Base-by-base conservation (phyloP, 2,888 invertebrate species). In the Agriopis leucophaearia region DNA sequence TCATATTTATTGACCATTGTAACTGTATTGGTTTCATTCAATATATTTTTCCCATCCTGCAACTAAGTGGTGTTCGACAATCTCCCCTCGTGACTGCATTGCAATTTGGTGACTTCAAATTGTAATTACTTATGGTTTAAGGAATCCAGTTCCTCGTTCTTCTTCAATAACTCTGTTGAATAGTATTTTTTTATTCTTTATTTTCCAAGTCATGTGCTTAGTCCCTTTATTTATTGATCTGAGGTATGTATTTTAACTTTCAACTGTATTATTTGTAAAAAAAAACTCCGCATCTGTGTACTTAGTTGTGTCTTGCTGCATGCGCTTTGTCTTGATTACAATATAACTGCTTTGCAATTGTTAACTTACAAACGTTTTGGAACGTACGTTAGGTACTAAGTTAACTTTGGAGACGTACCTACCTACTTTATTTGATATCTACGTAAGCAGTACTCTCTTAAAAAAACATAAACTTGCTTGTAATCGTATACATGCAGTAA, bases 21-120 rank as follows among this genome's bases (percentile, higher is more conserved):
- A 85, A 83, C 74, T 69, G 73, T 72, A 71, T 80, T 81, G 82
- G 78, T 85, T 87, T 86, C 83, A 79, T 80, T 73, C 71, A 74
- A 81, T 85, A 84, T 83, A 71, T 71, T 71, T 73, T 65, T 50
- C 65, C 38, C 54, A 65, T 82, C 79, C 75, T 82, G 70, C 67
- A 76, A 74, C 83, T 78, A 80, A 90, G 94, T 92, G 93, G 93
- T 93, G 91, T 90, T 79, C 78, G 77, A 81, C 81, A 90, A 94
- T 94, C 94, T 94, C 94, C 93, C 92, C 94, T 94, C 94, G 94
- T 94, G 92, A 94, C 94, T 94, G 94, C 92, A 94, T 94, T 94
- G 89, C 89, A 91, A 91, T 89, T 92, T 94, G 94, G 94, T 93
- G 89, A 93, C 93, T 94, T 93, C 92, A 92, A 90, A 93, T 90